A percentile compares a stretch with the other conserved stretches of the same genome.
These are phyloP conservation scores for Bombus impatiens DNA, from an alignment of 1,140 invertebrate species.

Conservation along the genomic window DNA sequence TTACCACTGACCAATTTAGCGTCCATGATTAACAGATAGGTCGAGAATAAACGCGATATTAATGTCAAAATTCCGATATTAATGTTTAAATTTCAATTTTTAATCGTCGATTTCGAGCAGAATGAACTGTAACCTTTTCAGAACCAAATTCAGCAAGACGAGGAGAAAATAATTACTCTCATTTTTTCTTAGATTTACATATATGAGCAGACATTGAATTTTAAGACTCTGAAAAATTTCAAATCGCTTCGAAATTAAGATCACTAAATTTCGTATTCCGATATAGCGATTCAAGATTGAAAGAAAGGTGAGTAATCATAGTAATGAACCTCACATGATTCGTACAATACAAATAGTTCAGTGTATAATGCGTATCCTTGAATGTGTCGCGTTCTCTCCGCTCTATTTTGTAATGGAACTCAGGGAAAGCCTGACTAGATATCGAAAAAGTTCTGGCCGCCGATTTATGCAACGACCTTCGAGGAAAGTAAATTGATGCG, in stretches of 20 bases:
- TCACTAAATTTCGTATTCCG: background rate
- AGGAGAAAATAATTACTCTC: no score
- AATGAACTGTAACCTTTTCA: background rate
- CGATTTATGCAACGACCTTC: constrained; percentile 27
- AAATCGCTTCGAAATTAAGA: background rate
- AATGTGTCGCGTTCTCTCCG: background rate
- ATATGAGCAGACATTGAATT: no score
- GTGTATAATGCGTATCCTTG: background rate
- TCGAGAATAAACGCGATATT: background rate
- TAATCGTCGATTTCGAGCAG: background rate
- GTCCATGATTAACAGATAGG: background rate
- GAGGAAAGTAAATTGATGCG: constrained; percentile 38
- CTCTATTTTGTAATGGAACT: constrained; percentile 57
- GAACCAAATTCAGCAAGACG: background rate
- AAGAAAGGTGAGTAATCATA: background rate
- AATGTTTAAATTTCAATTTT: background rate
- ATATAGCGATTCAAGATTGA: background rate
- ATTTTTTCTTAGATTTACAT: no score
- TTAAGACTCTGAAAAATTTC: no score
- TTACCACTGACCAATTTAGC: background rate
- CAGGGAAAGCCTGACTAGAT: constrained; percentile 44
- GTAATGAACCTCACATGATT: background rate
- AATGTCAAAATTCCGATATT: background rate
- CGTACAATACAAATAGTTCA: no score
- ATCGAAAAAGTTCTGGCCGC: background rate